Base-by-base conservation (phyloP, 2,888 invertebrate genomes). In the Stenchaetothrips biformis region DNA sequence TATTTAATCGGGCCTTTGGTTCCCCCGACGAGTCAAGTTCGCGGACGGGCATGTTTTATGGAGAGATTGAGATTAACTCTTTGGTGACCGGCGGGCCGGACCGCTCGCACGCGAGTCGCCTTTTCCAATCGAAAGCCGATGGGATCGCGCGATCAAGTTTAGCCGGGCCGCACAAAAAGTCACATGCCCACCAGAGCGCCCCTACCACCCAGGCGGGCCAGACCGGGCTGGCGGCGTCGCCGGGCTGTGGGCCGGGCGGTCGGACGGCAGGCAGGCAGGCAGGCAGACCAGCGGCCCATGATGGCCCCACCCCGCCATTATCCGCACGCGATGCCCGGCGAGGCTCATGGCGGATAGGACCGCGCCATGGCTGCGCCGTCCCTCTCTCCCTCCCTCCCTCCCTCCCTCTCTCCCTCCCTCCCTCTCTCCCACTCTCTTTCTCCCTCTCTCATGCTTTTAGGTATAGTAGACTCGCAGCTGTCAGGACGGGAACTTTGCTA, bases 251-350 rank as follows among this genome's bases (percentile, higher is more conserved):
- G 37, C 67, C 67, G 67, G 67, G 25, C 7, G 9, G 67, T 7
- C 67, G 21, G 67, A 11, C 67, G 67, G 67, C 7, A 21, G 67
- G 67, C 67, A 11, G 25, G 21, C 67, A 67, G 67, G 25, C 67
- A 4, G 67, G 25, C 67, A 25, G 67, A 74, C 67, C 8, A 25
- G 8, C 67, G 67, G 67, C 67, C 21, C 67, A 74, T 74, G 67
- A 74, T 74, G 67, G 67, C 67, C 67, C 21, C 67, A 74, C 67
- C 67, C 67, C 67, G 25, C 67, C 67, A 74, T 74, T 74, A 74
- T 74, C 67, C 21, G 67, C 67, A 74, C 67, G 67, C 67, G 67
- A 74, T 74, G 67, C 67, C 11, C 67, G 16, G 59, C 59, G 53
- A 16, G 53, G 53, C 13, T 13, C 53, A 53, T 53, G 53, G 53